Base-by-base conservation (phyloP, 2,888 invertebrate species). In the Tiliacea citrago region DNA sequence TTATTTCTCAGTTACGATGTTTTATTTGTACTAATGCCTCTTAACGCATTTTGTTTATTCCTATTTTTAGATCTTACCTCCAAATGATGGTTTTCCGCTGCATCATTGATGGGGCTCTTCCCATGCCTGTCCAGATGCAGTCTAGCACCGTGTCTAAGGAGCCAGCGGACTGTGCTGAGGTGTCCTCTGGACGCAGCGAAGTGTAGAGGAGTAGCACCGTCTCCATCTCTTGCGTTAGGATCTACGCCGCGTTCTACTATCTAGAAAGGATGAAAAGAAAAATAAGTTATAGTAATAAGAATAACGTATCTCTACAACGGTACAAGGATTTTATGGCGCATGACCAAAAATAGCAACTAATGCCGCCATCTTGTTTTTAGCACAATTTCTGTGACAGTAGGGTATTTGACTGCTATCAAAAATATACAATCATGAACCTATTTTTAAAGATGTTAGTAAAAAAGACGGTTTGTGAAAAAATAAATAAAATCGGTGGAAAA, bases 101-200 rank as follows among this genome's bases (percentile, higher is more conserved):
- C 99, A 92, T 98, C 98, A 91, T 99, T 98, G 84, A 99, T 98
- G 8, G 99, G 98, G 90, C 98, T 98, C 94, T 99, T 98, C 76
- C 99, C 98, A 88, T 98, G 98, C 90, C 98, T 98, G 94, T 99
- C 99, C 81, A 98, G 95, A 24, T 98, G 97, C 39, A 99, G 96
- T 83, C 98, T 97, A 45, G 98, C 98, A 0, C 98, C 98, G 89
- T 98, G 98, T 85, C 98, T 97, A 62, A 99, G 96, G 83, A 99
- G 95, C 99, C 99, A 99, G 85, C 98, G 97, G 1, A 98, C 98
- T 0, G 98, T 98, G 75, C 97, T 97, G 60, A 98, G 95, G 91
- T 99, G 98, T 0, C 98, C 98, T 68, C 98, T 96, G 72, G 98
- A 98, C 5, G 98, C 98, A 8, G 99, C 98, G 93, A 98, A 99